phyloP scores from a whole-genome alignment of 2,888 invertebrate species.

The Lissocephala sabroskyi region DNA sequence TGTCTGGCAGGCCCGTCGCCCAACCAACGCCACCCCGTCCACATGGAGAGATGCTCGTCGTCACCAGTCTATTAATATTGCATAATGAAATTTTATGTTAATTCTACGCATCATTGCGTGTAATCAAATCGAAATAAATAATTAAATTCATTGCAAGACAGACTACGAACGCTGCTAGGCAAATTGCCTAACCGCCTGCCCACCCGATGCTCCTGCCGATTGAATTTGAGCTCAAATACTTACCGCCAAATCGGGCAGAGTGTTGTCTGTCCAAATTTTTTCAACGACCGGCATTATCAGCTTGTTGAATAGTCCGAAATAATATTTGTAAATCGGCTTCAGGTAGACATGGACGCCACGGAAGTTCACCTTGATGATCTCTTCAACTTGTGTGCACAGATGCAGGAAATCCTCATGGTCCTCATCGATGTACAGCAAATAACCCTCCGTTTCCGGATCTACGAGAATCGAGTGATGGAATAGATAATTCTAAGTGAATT shows the following conservation, averaged over 20 bases:
- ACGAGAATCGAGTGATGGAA: neutral
- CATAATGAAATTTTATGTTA: slow-evolving; percentile 72
- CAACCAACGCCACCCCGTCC: neutral
- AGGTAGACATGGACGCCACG: slow-evolving; percentile 69
- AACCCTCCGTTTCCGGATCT: slow-evolving; percentile 60
- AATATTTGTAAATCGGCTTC: slow-evolving; percentile 71
- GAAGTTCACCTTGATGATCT: slow-evolving; percentile 67
- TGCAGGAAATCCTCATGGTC: slow-evolving; percentile 66
- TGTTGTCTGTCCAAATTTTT: slow-evolving; percentile 65
- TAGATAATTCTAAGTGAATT: neutral
- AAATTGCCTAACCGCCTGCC: too few species aligned
- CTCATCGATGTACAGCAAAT: slow-evolving; percentile 64
- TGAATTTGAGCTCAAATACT: slow-evolving; percentile 20
- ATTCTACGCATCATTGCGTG: slow-evolving; percentile 71
- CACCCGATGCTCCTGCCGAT: neutral
- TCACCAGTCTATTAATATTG: slow-evolving; percentile 59
- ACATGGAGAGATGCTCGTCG: too few species aligned
- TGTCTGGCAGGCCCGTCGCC: too few species aligned
- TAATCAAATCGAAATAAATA: slow-evolving; percentile 71
- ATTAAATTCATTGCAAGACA: slow-evolving; percentile 64
- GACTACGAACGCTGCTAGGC: neutral
- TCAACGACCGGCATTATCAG: slow-evolving; percentile 68
- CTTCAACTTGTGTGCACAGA: slow-evolving; percentile 64
- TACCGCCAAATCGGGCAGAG: slow-evolving; percentile 68
- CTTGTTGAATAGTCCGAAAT: slow-evolving; percentile 65